phyloP scores from a whole-genome alignment of 2,797 vertebrate genomes.

The Neosalanx taihuensis region DNA sequence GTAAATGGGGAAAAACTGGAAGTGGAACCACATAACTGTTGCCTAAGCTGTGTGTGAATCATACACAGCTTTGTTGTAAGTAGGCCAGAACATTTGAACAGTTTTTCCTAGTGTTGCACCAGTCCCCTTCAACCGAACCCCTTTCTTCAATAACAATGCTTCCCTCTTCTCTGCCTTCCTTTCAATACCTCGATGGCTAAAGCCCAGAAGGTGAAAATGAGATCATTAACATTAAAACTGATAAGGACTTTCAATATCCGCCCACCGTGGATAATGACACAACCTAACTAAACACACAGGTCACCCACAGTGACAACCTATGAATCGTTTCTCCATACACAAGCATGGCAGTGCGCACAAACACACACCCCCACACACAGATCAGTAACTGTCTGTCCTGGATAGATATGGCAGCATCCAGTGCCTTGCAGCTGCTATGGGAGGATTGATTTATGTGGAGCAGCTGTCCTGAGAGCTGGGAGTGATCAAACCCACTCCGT shows the following conservation, averaged over 20 bases:
- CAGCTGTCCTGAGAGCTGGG: slow-evolving; percentile 11
- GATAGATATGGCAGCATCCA: slow-evolving; percentile 1
- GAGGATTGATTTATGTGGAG: slow-evolving; percentile 18
- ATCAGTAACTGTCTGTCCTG: slow-evolving; percentile 9
- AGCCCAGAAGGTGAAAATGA: slow-evolving; percentile 2
- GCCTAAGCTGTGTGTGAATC: too few relatives aligned
- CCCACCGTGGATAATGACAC: not conserved
- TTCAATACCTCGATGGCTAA: not conserved
- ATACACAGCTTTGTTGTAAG: too few relatives aligned
- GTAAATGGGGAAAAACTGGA: too few relatives aligned
- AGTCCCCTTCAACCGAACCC: not conserved
- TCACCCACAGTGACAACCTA: not conserved
- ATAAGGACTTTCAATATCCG: not conserved
- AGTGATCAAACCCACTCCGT: slow-evolving; percentile 10
- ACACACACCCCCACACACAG: slow-evolving; percentile 14
- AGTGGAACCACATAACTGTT: too few relatives aligned
- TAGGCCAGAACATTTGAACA: too few relatives aligned
- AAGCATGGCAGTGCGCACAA: not conserved
- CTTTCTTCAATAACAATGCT: not conserved
- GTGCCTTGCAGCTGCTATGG: slow-evolving; percentile 14
- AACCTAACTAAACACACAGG: not conserved
- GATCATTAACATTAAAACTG: slow-evolving; percentile 9
- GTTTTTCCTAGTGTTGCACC: not conserved
- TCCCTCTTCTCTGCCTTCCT: not conserved
- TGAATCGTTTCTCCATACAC: not conserved